Conservation (phyloP, 2,888 invertebrate species). For the Pachymerium ferrugineum region DNA sequence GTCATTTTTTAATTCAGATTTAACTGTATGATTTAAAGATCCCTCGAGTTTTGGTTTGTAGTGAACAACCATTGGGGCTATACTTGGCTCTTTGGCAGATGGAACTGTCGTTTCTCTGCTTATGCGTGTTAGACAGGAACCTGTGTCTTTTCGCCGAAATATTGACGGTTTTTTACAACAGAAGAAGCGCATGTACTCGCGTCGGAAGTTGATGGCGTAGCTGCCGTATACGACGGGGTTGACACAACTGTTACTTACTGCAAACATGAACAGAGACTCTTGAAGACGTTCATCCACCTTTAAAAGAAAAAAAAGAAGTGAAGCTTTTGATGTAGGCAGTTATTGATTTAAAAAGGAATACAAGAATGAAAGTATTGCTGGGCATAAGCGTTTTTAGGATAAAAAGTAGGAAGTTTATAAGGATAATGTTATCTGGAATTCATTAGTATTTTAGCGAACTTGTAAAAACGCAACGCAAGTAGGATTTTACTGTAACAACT, state of each 20-base stretch:
- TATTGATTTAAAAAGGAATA: too few relatives aligned
- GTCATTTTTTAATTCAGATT: neutral
- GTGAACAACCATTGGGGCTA: neutral
- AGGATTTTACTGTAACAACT: too few relatives aligned
- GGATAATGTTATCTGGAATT: too few relatives aligned
- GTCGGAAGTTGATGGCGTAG: constrained; percentile 55
- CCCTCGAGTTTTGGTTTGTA: neutral
- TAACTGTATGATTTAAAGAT: neutral
- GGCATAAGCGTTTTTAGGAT: too few relatives aligned
- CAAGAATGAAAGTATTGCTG: too few relatives aligned
- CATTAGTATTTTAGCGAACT: too few relatives aligned
- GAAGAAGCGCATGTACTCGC: constrained; percentile 34
- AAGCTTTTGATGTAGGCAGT: too few relatives aligned
- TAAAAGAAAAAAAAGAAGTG: constrained; percentile 37
- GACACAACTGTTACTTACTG: constrained; percentile 73
- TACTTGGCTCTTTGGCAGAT: neutral
- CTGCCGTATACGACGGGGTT: constrained; percentile 73
- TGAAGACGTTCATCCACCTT: constrained; percentile 61
- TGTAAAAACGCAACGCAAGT: too few relatives aligned
- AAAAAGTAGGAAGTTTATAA: too few relatives aligned
- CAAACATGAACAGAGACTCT: constrained; percentile 69
- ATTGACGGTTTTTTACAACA: constrained; percentile 22
- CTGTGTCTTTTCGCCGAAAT: constrained; percentile 30
- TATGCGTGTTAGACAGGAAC: constrained; percentile 29
- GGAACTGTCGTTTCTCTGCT: constrained; percentile 34